phyloP scores from a whole-genome alignment of 2,113 vertebrate genomes.

The Saguinus imperator region DNA sequence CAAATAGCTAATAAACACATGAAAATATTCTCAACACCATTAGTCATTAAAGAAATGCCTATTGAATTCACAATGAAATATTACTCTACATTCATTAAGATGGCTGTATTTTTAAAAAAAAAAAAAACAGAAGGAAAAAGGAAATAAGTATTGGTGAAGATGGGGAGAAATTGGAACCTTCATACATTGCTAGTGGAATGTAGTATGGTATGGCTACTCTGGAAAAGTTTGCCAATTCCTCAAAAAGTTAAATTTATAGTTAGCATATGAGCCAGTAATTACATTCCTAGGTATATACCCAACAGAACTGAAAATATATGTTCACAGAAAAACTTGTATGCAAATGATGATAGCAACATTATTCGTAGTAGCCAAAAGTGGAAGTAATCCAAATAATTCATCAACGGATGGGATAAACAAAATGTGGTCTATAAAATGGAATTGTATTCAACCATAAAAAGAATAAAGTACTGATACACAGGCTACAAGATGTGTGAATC shows the following conservation, averaged over 20 bases:
- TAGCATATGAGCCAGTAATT: background rate
- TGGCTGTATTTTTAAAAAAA: background rate
- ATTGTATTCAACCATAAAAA: background rate
- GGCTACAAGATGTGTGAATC: background rate
- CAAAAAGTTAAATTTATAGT: background rate
- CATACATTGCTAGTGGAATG: background rate
- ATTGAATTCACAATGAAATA: background rate
- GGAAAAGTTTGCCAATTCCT: background rate
- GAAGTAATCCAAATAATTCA: slow-evolving; percentile 24
- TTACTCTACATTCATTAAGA: background rate
- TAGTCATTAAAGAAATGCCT: background rate
- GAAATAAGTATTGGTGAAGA: background rate
- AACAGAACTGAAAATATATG: background rate
- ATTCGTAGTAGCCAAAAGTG: background rate
- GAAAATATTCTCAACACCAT: background rate
- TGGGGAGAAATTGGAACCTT: background rate
- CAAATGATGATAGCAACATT: background rate
- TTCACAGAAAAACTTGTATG: background rate
- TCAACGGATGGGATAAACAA: background rate
- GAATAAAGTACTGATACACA: background rate
- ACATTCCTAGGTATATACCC: background rate
- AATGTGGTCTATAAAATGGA: background rate
- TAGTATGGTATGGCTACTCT: background rate
- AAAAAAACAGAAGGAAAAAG: background rate
- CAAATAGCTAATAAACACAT: background rate